Percentiles rank a stretch among this genome's conserved stretches.
Conservation (phyloP, 2,797 vertebrate species). For the Rhynchonycteris naso region DNA sequence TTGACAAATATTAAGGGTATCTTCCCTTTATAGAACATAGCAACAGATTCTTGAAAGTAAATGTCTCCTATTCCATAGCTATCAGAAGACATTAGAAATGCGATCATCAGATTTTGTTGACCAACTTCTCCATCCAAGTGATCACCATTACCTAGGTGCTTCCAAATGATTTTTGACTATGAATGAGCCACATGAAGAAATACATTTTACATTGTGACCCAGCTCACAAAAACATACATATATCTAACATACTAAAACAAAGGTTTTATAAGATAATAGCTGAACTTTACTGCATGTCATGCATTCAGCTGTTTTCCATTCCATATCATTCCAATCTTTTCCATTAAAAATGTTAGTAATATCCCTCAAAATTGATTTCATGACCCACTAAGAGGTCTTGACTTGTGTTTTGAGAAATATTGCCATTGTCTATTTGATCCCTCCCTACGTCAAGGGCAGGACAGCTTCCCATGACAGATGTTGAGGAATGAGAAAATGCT, state of each 20-base stretch:
- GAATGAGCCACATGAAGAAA: background rate
- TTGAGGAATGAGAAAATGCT: background rate
- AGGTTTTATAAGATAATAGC: background rate
- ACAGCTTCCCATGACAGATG: background rate
- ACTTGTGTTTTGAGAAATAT: conserved; percentile 27
- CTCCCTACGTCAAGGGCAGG: background rate
- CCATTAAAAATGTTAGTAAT: background rate
- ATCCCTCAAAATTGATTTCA: conserved; percentile 15
- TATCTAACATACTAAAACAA: background rate
- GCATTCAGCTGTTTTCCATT: background rate
- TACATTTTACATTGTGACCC: background rate
- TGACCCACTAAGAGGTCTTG: background rate
- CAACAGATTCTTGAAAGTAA: background rate
- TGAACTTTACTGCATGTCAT: background rate
- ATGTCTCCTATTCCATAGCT: background rate
- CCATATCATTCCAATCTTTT: background rate
- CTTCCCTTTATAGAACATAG: background rate
- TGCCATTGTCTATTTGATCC: background rate
- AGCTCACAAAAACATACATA: background rate
- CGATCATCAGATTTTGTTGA: background rate
- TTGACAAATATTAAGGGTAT: background rate
- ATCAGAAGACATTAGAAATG: background rate
- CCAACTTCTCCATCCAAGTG: background rate
- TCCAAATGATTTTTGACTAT: background rate
- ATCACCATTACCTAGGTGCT: background rate